Evolutionary conservation across 1,140 invertebrate genomes (phyloP).

Genomic region (Fopius arisanus): DNA sequence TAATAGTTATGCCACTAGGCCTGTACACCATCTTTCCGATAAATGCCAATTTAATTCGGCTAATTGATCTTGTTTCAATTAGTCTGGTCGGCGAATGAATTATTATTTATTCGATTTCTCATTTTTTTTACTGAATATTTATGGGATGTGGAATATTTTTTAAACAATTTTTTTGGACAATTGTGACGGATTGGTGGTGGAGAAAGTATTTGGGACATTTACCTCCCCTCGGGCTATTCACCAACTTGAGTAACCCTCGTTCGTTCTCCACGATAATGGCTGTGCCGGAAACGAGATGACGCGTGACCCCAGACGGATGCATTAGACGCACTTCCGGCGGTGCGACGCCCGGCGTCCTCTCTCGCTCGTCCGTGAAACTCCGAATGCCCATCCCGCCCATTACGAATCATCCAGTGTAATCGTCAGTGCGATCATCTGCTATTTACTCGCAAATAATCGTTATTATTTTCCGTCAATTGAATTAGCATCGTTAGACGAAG

Average conservation of each 20-base stretch:
- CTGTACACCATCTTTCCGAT: no score
- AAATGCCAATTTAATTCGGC: no score
- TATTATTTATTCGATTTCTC: no score
- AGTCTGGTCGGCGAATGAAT: no score
- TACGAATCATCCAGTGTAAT: constrained; percentile 43
- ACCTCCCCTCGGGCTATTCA: constrained; percentile 5
- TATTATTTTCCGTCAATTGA: not conserved
- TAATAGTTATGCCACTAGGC: no score
- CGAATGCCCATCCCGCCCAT: constrained; percentile 44
- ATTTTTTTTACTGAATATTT: no score
- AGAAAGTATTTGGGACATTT: not conserved
- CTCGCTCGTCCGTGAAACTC: constrained; percentile 47
- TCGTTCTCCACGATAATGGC: constrained; percentile 60
- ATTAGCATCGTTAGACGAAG: not conserved
- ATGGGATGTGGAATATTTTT: no score
- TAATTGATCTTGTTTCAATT: no score
- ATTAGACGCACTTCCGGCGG: constrained; percentile 66
- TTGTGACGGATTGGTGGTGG: not conserved
- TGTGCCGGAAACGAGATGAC: constrained; percentile 60
- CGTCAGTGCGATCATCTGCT: constrained; percentile 20
- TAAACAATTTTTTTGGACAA: no score
- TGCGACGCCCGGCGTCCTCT: constrained; percentile 55
- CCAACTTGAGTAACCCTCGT: constrained; percentile 28
- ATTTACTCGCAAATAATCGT: not conserved
- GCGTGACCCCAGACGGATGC: constrained; percentile 66